Evolutionary conservation across 2,113 vertebrate species (phyloP), one percentile per base, ranked within the genome.

Genomic region (Epinephelus cyanopodus): DNA sequence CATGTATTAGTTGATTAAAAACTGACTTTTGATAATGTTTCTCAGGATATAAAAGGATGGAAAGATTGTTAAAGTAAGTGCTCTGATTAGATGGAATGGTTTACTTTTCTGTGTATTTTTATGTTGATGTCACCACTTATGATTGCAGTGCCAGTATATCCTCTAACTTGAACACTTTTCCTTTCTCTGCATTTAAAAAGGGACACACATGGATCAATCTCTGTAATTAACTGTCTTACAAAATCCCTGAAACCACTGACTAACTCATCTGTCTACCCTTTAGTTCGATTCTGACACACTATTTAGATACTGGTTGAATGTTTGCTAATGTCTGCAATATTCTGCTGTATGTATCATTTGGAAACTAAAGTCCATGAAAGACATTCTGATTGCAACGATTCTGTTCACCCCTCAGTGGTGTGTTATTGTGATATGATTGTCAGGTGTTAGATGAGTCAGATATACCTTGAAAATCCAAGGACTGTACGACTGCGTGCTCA

Each of bases 351-450:
- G 39, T 29, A 71, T 87, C 3, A 52, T 79, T 88, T 79, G 78
- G 62, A 79, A 77, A 88, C 65, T 15, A 21, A 71, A 76, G 48
- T 45, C 74, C 9, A 57, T n/a, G 47, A 56, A 68, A 73, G 71
- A 81, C 39, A 66, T 73, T 87, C 42, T 82, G 79, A 90, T 71
- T 75, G 54, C 81, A 78, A 79, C 84, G 69, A 79, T 68, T 71
- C 33, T 63, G 15, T 84, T 81, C 47, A 82, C 65, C 83, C 72
- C 67, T 78, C 77, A 79, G 68, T 85, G 71, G 73, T 85, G 71
- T 86, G 63, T 82, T 88, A 47, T 78, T 90, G 84, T 90, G 69
- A 89, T 92, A 83, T 85, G 57, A 84, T 83, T 88, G 53, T 90
- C 29, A 17, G 72, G 73, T 87, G 48, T 83, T 86, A 75, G 75